Base-by-base conservation (phyloP, 1,140 invertebrate genomes). In the Pseudomyrmex sp. region DNA sequence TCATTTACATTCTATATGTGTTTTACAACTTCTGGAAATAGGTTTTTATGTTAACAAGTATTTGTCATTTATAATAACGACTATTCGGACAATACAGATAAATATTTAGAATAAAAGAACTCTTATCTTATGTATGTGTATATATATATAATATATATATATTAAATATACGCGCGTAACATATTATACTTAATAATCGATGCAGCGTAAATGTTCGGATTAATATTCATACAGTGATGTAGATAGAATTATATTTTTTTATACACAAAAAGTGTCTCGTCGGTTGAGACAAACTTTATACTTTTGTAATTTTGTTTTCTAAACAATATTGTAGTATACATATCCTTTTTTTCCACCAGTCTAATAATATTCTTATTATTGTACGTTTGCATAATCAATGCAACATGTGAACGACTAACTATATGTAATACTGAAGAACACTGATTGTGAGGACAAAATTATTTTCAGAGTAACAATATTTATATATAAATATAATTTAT, bases 21-120 rank as follows among this genome's bases (percentile, higher is more conserved):
- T 46, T 35, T 35, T 58, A 66, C 1, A 68, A 56, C 1, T 63
- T 9, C 20, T 68, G 13, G 18, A 68, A 46, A 58, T 58, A 48
- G 9, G 56, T 46, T 77, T 76, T 23, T 35, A 58, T 10, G 63
- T 77, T 46, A 48, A 65, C 44, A 76, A 46, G 62, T 70, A 68
- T 68, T 35, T 46, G 12, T 52, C 61, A 52, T 56, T 77, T 77
- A 77, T 15, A 77, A 35, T 35, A 35, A 35, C 18, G 18, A 58
- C 46, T 15, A 68, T 62, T 59, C 59, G 48, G 59, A 63, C 5
- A 75, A 62, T 76, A 65, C 61, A 54, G 48, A 76, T 15, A 54
- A 66, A 77, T 77, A 68, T 77, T n/a, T 66, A 77, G 56, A 68
- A 77, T 66, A 58, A 68, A 77, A 58, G 20, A 66, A 76, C 65